These are phyloP conservation scores for Ispidina lecontei DNA, from an alignment of 2,797 vertebrate genomes.

Conservation along the genomic window DNA sequence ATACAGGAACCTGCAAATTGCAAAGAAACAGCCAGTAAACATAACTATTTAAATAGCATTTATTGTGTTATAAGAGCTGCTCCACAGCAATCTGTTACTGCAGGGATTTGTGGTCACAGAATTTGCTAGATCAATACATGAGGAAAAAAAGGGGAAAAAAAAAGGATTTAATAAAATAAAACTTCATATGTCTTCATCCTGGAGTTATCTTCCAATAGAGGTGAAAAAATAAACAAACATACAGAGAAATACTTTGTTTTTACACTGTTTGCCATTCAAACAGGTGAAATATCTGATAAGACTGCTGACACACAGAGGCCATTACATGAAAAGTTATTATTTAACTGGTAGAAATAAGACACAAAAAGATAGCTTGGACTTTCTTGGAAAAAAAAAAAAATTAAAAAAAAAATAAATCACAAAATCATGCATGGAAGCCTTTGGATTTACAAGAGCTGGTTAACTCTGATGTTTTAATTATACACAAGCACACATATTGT, in stretches of 20 bases:
- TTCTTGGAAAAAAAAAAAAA: neutral
- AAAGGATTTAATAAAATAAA: neutral
- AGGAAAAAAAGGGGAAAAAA: neutral
- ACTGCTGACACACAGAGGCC: neutral
- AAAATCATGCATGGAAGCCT: neutral
- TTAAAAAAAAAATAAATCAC: neutral
- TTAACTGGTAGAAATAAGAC: neutral
- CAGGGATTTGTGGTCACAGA: neutral
- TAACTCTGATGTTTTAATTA: neutral
- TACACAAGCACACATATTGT: neutral
- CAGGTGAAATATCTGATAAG: neutral
- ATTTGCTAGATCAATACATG: neutral
- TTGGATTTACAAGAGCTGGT: neutral
- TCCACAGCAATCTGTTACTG: neutral
- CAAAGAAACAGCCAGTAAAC: constrained; percentile 36
- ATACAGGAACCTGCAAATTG: constrained; percentile 84
- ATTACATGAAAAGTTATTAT: neutral
- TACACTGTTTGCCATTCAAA: neutral
- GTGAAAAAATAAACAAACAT: neutral
- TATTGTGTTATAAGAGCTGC: neutral
- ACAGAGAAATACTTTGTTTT: neutral
- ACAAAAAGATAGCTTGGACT: neutral
- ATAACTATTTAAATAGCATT: neutral
- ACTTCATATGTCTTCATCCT: neutral
- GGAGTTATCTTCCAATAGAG: neutral